Conservation (phyloP, 1,140 invertebrate species). For the silkworm (Bombyx mori) region ASM3026992v2 NC_085109.1:12185501-12186000, state of each 20-base stretch:
- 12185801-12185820: constrained; percentile 42
- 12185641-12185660: too few relatives aligned
- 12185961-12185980: constrained; percentile 33
- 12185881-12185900: constrained; percentile 74
- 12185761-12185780: constrained; percentile 51
- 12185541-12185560: too few relatives aligned
- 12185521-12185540: too few relatives aligned
- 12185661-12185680: too few relatives aligned
- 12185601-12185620: too few relatives aligned
- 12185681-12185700: too few relatives aligned
- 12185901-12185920: constrained; percentile 81
- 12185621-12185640: too few relatives aligned
- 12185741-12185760: constrained; percentile 16
- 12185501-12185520: too few relatives aligned
- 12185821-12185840: constrained; percentile 27
- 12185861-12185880: constrained; percentile 69
- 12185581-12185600: too few relatives aligned
- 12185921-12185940: constrained; percentile 88
- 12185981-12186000: not conserved
- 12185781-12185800: constrained; percentile 47
- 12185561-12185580: too few relatives aligned
- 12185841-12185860: constrained; percentile 44
- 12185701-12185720: too few relatives aligned
- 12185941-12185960: constrained; percentile 39
- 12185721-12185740: too few relatives aligned